Base-by-base conservation (phyloP, 2,888 invertebrate species). In the Epinotia nisella region DNA sequence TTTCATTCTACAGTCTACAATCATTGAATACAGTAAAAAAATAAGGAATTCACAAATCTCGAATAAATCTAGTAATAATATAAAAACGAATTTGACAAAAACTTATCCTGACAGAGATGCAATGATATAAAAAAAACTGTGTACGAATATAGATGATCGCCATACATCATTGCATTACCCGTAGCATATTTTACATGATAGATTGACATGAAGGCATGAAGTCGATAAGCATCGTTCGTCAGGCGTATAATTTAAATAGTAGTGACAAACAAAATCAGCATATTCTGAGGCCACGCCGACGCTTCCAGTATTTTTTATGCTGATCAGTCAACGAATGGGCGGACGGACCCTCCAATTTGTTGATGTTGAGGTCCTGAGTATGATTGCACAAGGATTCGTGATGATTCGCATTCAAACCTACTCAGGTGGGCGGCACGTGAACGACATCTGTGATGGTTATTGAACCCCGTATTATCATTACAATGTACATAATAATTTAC, bases 341-440 rank as follows among this genome's bases (percentile, higher is more conserved):
- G 83, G 90, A 89, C 86, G 90, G 81, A 75, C 82, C 82, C 84
- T 85, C 82, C 88, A 89, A 89, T 90, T 89, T 89, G 90, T 89
- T 88, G 87, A 87, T 85, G 84, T 86, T 85, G 83, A 82, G 83
- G 81, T 87, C 84, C 87, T 84, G 88, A 88, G 86, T 85, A 85
- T 87, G 86, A 89, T 89, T 87, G 84, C 82, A 83, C 80, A 85
- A 82, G 85, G 83, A 83, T 85, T 82, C 82, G 82, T 82, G 84
- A 83, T 84, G 85, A 84, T 62, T 74, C 66, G 78, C 79, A 82
- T 81, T 82, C 81, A 79, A 83, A 83, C 81, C 81, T 79, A 79
- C 81, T 80, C 78, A 82, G 78, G 85, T 87, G 87, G 87, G 85
- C 81, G 85, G 84, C 80, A 79, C 78, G 79, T 80, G 79, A 83